Evolutionary conservation across 2,797 vertebrate genomes (phyloP).

Genomic region (Australoheros facetus): DNA sequence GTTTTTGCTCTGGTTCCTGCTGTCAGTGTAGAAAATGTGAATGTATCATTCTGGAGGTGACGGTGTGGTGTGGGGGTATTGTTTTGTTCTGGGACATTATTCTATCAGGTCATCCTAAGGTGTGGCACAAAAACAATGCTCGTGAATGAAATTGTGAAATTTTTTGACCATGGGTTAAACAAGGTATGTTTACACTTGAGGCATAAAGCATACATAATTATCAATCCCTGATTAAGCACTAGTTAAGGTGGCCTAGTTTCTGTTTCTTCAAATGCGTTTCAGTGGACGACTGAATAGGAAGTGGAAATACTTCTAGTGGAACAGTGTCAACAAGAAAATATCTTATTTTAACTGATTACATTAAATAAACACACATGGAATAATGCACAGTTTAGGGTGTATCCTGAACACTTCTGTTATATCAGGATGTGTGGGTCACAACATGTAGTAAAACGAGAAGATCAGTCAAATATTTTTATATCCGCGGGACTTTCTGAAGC

Average conservation of each 20-base stretch:
- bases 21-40: background rate
- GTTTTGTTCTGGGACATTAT: background rate
- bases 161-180: background rate
- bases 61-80: background rate
- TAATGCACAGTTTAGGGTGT: background rate
- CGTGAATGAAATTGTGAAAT: background rate
- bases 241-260: background rate
- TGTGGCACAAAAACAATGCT: background rate
- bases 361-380: background rate
- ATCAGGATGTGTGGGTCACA: background rate
- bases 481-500: slow-evolving; percentile 6
- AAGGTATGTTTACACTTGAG: background rate
- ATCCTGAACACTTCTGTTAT: background rate
- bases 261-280: background rate
- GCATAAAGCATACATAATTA: background rate
- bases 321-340: background rate
- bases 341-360: background rate
- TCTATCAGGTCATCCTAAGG: background rate
- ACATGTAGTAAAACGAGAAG: background rate
- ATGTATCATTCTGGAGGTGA: background rate
- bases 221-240: background rate
- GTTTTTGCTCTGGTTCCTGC: background rate
- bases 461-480: background rate
- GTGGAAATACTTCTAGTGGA: background rate
- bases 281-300: background rate